Evolutionary conservation across 2,113 vertebrate species (phyloP), one percentile per base, ranked within the genome.

Genomic region (Macrotis lagotis): DNA sequence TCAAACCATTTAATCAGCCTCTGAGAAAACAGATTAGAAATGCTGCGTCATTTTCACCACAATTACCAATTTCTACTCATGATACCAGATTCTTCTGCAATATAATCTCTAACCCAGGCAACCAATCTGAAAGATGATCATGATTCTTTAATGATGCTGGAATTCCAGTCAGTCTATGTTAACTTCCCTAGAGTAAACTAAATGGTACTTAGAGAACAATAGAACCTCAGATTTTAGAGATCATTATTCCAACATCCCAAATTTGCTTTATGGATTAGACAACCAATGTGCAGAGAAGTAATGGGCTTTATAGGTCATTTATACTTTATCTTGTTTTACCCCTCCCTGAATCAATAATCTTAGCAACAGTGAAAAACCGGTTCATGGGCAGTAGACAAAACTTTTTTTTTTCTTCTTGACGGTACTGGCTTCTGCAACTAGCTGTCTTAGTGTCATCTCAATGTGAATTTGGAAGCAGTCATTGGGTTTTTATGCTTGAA

Each of bases 1-100:
- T 93, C 48, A 48, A 92, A 88, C 22, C 88, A 50, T 94, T 92
- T 95, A 90, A 26, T 90, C 91, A 93, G 0, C 59, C 47, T 90
- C 48, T 50, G 48, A 88, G 2, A 74, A 96, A 93, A 92, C 16
- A 88, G 11, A 88, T 95, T 90, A 90, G 51, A 93, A 47, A 92
- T 94, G 10, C 10, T 74, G 8, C 25, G 55, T 93, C 4, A n/a
- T 28, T 92, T 1, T 89, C n/a, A 53, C 90, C 24, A 91, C 74
- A 5, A 92, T 93, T 3, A 53, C 5, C 9, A 37, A 14, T 48
- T 96, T 91, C 37, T 25, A 53, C 50, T 93, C 26, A 28, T 91
- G 89, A 9, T 90, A 48, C 83, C 91, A 91, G 19, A 90, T 92
- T 47, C 0, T 51, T 89, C n/a, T 1, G 83, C 48, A 25, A 31